Base-by-base conservation (phyloP, 1,140 invertebrate genomes). In the Papilio polyxenes region DNA sequence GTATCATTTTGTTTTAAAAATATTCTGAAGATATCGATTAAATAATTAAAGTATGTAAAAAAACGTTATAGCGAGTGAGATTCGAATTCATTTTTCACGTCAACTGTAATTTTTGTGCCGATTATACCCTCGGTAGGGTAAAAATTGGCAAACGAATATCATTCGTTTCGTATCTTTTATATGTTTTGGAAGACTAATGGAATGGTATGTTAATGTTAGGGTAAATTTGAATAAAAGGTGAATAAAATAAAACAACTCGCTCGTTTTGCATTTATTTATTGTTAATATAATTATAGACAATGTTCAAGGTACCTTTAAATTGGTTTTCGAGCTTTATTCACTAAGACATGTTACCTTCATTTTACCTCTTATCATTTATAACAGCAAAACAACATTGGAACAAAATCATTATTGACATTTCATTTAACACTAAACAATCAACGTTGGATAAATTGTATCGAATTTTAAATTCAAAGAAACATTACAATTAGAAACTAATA, bases 231-330 rank as follows among this genome's bases (percentile, higher is more conserved):
- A 5, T 77, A 40, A 31, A 49, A 76, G 79, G 13, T 75, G 1
- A 20, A 80, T 65, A 84, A 92, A 84, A 81, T 87, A 77, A 92
- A 93, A 90, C 83, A 87, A 88, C 83, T 76, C 37, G 75, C 85
- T 89, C 79, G 75, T 89, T 93, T 94, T 92, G 90, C 87, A 92
- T 94, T 94, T 93, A 94, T 94, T 93, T 93, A 93, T 92, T 94
- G 92, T 94, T 93, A 94, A 95, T 94, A 93, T 95, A 86, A 87
- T 88, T 94, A 95, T 92, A 95, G 93, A 95, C 93, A 95, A 93
- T 94, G 93, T 94, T 94, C 92, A 94, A 95, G 93, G 94, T 94
- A 94, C 92, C 92, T 91, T 94, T 93, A 87, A 93, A 94, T 94
- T 94, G 92, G 92, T 94, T 93, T 92, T 93, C 93, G 92, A 94